Evolutionary conservation across 2,888 invertebrate genomes (phyloP), one percentile per base, ranked within the genome.

Genomic region (Gnatocerus cornutus): DNA sequence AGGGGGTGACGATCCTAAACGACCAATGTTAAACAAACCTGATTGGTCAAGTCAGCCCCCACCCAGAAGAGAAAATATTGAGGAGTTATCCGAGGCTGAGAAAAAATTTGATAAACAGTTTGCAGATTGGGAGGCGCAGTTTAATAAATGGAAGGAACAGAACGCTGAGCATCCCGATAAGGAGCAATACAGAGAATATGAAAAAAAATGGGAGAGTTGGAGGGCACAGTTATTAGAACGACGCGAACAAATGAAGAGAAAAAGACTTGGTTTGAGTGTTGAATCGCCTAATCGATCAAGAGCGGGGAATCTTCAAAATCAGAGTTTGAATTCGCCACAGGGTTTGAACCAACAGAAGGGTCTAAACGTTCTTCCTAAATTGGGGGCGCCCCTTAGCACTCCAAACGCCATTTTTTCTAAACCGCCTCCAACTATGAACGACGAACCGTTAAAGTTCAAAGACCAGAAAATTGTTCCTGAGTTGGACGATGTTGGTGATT

Each of bases 131-230:
- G 96, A 96, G 84, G 90, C 93, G 75, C 94, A 97, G 83, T 97
- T 96, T 83, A 91, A 93, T 78, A 93, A 93, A 77, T 97, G 97
- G 97, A 94, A 94, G 82, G 90, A 91, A 72, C 94, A 96, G 80
- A 97, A 97, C 86, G 92, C 91, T 33, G 93, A 95, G 84, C 96
- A 97, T 86, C 97, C 97, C 0, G 96, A 97, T 83, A 94, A 93
- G 84, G 91, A 91, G 84, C 93, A 94, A 76, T 95, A 95, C 81
- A 88, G 88, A 76, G 92, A 94, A 78, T 97, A 96, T 84, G 95
- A 96, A 84, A 90, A 92, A 58, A 95, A 95, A 83, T 97, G 96
- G 91, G 93, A 94, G 80, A 89, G 92, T 37, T 96, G 94, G 87
- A 88, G 94, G 12, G 90, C 90, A 74, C 93, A 94, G 79, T 86